phyloP scores from a whole-genome alignment of 2,888 invertebrate species.

The Acanthosepion lycidas region DNA sequence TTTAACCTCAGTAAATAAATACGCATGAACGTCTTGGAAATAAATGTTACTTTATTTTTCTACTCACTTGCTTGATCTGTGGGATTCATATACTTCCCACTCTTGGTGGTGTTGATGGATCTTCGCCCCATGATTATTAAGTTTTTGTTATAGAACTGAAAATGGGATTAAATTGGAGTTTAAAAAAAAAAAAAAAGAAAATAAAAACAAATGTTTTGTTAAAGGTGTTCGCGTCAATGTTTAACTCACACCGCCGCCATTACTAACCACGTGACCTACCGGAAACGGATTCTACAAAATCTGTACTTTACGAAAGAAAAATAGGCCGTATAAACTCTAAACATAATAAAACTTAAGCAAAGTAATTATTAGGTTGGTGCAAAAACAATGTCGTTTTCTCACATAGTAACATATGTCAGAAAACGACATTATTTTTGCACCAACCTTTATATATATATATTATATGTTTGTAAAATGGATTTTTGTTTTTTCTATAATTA shows the following conservation, averaged over 20 bases:
- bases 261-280: constrained; percentile 44
- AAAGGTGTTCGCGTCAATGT: neutral
- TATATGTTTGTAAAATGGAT: neutral
- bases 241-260: neutral
- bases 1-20: neutral
- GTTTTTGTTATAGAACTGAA: neutral
- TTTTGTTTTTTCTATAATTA: no score
- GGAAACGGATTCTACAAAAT: neutral
- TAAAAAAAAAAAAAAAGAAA: neutral
- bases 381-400: no score
- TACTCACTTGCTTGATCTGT: constrained; percentile 97
- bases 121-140: constrained; percentile 87
- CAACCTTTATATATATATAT: no score
- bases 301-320: neutral
- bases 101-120: constrained; percentile 98
- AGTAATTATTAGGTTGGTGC: no score
- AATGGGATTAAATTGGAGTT: neutral
- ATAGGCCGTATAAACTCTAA: neutral
- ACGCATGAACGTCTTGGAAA: neutral
- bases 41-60: neutral
- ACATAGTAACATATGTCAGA: no score
- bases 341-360: neutral
- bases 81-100: constrained; percentile 99
- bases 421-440: no score
- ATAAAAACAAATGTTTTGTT: neutral